phyloP scores from a whole-genome alignment of 1,140 invertebrate genomes.

The Aphaenogaster ashmeadi region DNA sequence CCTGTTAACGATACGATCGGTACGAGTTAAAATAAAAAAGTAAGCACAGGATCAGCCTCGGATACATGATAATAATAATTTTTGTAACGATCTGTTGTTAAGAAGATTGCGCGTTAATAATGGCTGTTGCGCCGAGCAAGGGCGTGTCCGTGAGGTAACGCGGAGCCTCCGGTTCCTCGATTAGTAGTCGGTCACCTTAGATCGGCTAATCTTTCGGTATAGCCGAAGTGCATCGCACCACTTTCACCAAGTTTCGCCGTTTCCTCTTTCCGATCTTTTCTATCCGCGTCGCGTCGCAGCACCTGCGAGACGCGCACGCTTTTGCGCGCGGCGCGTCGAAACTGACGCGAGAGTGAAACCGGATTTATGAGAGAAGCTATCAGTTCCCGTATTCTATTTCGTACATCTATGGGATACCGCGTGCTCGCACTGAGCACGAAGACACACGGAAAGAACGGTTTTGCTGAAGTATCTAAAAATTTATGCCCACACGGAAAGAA shows the following conservation, averaged over 20 bases:
- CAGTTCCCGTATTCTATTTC: not conserved
- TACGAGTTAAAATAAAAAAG: not conserved
- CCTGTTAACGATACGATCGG: not conserved
- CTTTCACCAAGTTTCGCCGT: constrained; percentile 69
- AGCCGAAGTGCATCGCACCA: constrained; percentile 61
- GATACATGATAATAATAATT: constrained; percentile 46
- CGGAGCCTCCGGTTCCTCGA: constrained; percentile 63
- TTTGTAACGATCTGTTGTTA: constrained; percentile 36
- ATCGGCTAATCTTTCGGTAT: constrained; percentile 70
- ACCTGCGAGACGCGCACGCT: constrained; percentile 63
- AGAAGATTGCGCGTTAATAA: constrained; percentile 46
- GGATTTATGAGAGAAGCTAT: constrained; percentile 22
- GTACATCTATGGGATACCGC: constrained; percentile 1
- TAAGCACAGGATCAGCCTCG: not conserved
- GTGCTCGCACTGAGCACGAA: not conserved
- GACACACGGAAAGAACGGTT: too few species aligned
- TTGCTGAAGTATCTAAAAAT: too few species aligned
- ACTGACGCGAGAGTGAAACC: constrained; percentile 39
- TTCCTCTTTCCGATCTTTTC: constrained; percentile 56
- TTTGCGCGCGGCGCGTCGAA: constrained; percentile 14
- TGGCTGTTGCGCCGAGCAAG: not conserved
- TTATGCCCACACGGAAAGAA: too few species aligned
- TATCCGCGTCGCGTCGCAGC: constrained; percentile 52
- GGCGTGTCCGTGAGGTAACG: constrained; percentile 47
- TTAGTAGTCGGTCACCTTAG: constrained; percentile 52